phyloP scores from a whole-genome alignment of 2,888 invertebrate genomes.

The Sinelater perroti region DNA sequence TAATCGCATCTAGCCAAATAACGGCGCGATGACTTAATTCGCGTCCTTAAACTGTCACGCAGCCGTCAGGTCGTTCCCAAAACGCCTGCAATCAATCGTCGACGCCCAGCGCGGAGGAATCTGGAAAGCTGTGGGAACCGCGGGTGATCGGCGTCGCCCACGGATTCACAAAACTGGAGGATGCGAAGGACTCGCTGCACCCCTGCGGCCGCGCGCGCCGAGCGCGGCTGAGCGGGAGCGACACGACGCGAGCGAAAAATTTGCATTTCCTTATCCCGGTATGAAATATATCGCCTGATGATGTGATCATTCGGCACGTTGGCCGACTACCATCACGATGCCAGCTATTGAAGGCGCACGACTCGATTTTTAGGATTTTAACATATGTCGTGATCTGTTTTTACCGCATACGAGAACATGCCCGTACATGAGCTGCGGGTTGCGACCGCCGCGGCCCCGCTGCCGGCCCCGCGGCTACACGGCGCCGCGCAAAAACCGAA shows the following conservation, averaged over 20 bases:
- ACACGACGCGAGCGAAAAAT: slow-evolving; percentile 31
- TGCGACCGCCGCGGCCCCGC: slow-evolving; percentile 6
- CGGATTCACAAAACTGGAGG: slow-evolving; percentile 6
- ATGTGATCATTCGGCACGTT: slow-evolving; percentile 52
- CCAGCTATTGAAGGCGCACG: slow-evolving; percentile 50
- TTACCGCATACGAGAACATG: slow-evolving; percentile 47
- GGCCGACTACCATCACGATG: slow-evolving; percentile 53
- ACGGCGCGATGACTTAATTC: slow-evolving; percentile 22
- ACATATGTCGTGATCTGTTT: slow-evolving; percentile 56
- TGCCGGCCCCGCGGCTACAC: slow-evolving; percentile 1
- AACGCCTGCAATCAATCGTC: not conserved
- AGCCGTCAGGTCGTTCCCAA: slow-evolving; percentile 3
- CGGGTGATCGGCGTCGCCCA: slow-evolving; percentile 10
- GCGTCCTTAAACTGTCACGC: slow-evolving; percentile 23
- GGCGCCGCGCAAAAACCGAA: no score
- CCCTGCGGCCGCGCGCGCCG: not conserved
- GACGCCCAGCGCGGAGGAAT: slow-evolving; percentile 6
- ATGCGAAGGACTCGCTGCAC: slow-evolving; percentile 13
- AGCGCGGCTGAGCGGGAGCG: slow-evolving; percentile 19
- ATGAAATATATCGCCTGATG: slow-evolving; percentile 54
- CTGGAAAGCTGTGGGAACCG: slow-evolving; percentile 15
- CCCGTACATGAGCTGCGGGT: slow-evolving; percentile 32
- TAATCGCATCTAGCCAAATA: slow-evolving; percentile 26
- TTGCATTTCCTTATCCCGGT: slow-evolving; percentile 40
- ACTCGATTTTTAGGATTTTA: slow-evolving; percentile 51